These are phyloP conservation scores for Gobionotothen gibberifrons DNA, from an alignment of 2,797 vertebrate genomes.

Conservation along the genomic window DNA sequence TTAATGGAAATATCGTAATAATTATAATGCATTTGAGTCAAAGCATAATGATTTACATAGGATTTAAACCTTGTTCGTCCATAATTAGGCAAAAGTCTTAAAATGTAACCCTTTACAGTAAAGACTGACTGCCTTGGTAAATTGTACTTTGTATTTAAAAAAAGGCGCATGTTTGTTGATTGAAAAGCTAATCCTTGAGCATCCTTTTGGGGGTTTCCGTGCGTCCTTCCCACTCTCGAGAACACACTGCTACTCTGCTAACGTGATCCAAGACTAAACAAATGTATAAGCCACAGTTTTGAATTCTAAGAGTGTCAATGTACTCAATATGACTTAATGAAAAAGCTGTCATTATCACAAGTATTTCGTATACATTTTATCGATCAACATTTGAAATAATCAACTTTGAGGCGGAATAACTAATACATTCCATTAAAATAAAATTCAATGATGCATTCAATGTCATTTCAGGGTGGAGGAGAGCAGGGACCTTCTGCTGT, in stretches of 20 bases:
- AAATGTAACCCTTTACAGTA: no score
- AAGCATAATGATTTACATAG: no score
- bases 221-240: no score
- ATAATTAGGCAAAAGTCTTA: neutral
- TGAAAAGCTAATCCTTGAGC: no score
- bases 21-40: neutral
- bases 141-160: no score
- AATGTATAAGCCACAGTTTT: no score
- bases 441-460: neutral
- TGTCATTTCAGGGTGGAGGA: conserved; percentile 86
- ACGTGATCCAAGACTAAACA: neutral
- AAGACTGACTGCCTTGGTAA: no score
- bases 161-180: no score
- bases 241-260: neutral
- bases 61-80: neutral
- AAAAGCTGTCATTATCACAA: no score
- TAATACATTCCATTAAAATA: neutral
- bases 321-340: no score
- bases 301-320: no score
- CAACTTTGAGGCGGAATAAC: neutral
- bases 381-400: neutral
- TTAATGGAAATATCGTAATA: neutral
- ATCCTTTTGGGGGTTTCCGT: no score
- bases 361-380: neutral
- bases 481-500: conserved; percentile 80